Conservation (phyloP, 2,888 invertebrate species). For the Agrotis segetum region DNA sequence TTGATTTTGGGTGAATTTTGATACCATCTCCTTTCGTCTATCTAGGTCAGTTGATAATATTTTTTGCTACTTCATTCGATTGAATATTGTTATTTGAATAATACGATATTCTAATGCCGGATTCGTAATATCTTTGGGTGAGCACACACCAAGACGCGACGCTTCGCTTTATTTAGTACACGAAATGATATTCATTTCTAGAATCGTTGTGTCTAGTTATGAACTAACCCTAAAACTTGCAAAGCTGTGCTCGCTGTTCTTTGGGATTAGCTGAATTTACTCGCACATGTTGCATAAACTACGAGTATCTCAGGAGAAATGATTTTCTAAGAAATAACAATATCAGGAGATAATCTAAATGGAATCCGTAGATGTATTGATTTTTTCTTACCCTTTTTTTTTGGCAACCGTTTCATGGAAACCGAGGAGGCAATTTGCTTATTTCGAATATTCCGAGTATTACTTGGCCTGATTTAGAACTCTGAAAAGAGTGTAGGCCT, state of each 20-base stretch:
- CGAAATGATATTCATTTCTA: no score
- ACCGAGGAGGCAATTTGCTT: constrained; percentile 17
- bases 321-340: constrained; percentile 14
- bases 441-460: constrained; percentile 22
- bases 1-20: no score
- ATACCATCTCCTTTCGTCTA: no score
- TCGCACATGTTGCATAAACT: no score
- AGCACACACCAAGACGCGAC: no score
- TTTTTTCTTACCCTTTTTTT: neutral
- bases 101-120: no score
- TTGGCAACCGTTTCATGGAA: neutral
- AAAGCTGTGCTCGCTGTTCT: no score
- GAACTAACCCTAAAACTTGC: no score
- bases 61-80: neutral
- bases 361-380: neutral
- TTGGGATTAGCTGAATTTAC: no score
- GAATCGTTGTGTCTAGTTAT: no score
- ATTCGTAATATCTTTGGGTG: neutral
- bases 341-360: constrained; percentile 22
- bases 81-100: neutral
- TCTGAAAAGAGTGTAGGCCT: neutral
- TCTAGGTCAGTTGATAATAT: neutral
- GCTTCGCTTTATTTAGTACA: no score
- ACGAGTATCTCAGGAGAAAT: neutral
- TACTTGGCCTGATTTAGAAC: no score